Evolutionary conservation across 2,113 vertebrate species (phyloP).

Genomic region (Lasiurus cinereus): DNA sequence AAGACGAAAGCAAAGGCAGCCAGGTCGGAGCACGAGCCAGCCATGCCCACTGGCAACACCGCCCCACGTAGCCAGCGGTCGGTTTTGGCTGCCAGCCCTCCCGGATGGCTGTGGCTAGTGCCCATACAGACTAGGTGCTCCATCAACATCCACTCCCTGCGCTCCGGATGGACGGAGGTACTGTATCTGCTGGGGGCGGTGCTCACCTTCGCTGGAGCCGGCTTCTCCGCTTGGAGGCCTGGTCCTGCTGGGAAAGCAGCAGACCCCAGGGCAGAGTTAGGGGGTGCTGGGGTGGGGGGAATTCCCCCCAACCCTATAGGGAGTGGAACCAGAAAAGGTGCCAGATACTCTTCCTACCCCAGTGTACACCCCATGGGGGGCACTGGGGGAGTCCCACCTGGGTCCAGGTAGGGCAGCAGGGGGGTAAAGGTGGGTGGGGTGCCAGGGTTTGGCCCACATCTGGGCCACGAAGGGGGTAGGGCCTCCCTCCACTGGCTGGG

Average conservation of each 20-base stretch:
- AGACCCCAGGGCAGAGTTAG: conserved; percentile 1
- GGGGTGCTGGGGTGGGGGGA: not conserved
- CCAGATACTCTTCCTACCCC: not conserved
- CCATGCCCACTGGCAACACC: not conserved
- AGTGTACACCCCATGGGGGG: not conserved
- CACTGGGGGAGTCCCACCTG: not conserved
- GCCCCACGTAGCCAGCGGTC: not conserved
- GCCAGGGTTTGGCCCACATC: not conserved
- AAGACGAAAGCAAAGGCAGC: not conserved
- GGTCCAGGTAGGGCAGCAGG: not conserved
- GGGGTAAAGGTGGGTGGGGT: not conserved
- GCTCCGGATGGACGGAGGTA: not conserved
- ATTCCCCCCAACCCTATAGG: not conserved
- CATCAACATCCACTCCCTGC: not conserved
- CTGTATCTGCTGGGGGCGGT: too few species aligned
- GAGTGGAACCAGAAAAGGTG: not conserved
- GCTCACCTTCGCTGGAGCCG: conserved; percentile 93
- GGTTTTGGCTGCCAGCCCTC: not conserved
- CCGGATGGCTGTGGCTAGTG: not conserved
- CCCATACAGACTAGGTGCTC: not conserved
- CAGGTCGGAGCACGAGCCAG: not conserved
- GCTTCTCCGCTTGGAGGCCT: conserved; percentile 84
- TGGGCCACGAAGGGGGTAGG: not conserved
- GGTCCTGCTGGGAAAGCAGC: conserved; percentile 89
- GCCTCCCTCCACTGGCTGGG: conserved; percentile 25